Conservation (phyloP, 1,140 invertebrate species). For the Glossosoma conforme region DNA sequence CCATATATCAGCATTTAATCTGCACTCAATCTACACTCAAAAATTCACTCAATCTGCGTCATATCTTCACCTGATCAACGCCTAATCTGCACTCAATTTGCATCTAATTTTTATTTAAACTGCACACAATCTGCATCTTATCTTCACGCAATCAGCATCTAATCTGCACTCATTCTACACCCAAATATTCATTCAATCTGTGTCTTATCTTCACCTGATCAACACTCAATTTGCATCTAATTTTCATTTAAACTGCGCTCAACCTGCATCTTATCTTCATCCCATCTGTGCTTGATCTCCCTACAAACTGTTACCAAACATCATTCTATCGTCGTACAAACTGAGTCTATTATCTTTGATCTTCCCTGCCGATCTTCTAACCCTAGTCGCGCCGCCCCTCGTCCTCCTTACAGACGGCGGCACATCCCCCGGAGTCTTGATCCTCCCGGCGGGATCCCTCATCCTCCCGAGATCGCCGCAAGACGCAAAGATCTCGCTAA, state of each 20-base stretch:
- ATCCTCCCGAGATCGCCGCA: slow-evolving; percentile 56
- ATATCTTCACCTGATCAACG: background rate
- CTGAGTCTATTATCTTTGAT: slow-evolving; percentile 62
- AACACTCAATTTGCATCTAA: too few relatives aligned
- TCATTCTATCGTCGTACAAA: slow-evolving; percentile 82
- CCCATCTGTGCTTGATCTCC: background rate
- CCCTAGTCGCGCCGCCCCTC: slow-evolving; percentile 49
- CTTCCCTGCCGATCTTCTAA: slow-evolving; percentile 35
- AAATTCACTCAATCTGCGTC: too few relatives aligned
- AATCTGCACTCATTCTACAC: too few relatives aligned
- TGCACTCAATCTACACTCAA: too few relatives aligned
- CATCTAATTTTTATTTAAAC: slow-evolving; percentile 74
- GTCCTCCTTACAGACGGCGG: slow-evolving; percentile 68
- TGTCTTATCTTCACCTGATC: too few relatives aligned
- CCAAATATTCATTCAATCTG: too few relatives aligned
- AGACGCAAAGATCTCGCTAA: slow-evolving; percentile 61
- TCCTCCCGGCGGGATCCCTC: slow-evolving; percentile 65
- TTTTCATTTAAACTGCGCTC: too few relatives aligned
- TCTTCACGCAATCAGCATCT: too few relatives aligned
- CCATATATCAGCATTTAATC: too few relatives aligned
- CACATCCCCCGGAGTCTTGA: slow-evolving; percentile 78
- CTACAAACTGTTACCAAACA: slow-evolving; percentile 55
- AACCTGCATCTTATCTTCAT: background rate
- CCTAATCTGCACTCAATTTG: slow-evolving; percentile 36
- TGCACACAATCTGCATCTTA: slow-evolving; percentile 79